phyloP scores from a whole-genome alignment of 2,797 vertebrate genomes.

The Coendou prehensilis region DNA sequence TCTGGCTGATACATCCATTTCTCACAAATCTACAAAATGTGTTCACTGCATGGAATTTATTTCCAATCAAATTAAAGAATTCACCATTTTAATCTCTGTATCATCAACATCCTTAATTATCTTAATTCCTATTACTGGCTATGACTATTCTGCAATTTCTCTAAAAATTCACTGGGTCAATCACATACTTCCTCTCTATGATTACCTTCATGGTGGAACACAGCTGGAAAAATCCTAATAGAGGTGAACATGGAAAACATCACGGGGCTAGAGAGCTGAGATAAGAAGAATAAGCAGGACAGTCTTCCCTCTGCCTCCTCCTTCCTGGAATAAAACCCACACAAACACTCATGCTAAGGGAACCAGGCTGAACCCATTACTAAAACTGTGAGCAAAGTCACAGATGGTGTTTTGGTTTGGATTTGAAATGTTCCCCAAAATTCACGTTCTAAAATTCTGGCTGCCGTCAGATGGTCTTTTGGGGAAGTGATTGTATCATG shows the following conservation, averaged over 20 bases:
- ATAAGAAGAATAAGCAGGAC: not conserved
- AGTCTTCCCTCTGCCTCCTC: not conserved
- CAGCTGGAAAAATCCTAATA: not conserved
- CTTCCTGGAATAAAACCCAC: not conserved
- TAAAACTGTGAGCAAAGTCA: not conserved
- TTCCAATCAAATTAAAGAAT: slow-evolving; percentile 19
- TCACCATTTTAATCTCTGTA: not conserved
- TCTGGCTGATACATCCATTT: not conserved
- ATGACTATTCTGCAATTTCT: not conserved
- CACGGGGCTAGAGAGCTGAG: not conserved
- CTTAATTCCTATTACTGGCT: not conserved
- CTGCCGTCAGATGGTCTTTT: not conserved
- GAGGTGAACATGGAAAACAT: not conserved
- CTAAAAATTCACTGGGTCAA: not conserved
- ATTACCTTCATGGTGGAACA: not conserved
- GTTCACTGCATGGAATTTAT: not conserved
- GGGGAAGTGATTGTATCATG: not conserved
- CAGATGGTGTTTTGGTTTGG: not conserved
- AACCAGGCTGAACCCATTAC: not conserved
- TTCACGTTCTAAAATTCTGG: not conserved
- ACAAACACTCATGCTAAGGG: not conserved
- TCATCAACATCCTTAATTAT: not conserved
- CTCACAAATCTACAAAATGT: not conserved
- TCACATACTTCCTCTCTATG: not conserved
- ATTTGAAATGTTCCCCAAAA: not conserved